Base-by-base conservation (phyloP, 1,140 invertebrate species). In the Cryptotermes secundus region DNA sequence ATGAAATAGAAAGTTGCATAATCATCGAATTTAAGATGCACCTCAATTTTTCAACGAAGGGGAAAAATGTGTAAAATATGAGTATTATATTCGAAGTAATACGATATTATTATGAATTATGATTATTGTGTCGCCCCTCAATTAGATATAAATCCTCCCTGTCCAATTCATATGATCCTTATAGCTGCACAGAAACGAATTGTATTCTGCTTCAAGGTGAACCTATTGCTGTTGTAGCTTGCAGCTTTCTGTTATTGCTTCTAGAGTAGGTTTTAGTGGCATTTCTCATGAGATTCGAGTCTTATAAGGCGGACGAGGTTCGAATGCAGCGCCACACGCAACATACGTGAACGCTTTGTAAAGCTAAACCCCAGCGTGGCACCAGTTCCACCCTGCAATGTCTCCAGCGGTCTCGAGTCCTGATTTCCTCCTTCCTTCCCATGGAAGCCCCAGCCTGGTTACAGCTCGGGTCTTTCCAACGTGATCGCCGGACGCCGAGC, bases 281-380 rank as follows among this genome's bases (percentile, higher is more conserved):
- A 72, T n/a, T 59, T 72, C 59, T 72, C 59, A 31, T 72, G 59
- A 72, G 59, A 72, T 72, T 72, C 31, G 59, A 72, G 59, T 72
- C 59, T 3, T 72, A 72, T 72, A 72, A 72, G 59, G 59, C 59
- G 59, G 59, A 16, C 26, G 59, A 72, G 59, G 14, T 72, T 72
- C 59, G 59, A 72, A 4, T 31, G 53, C 59, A 3, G 19, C n/a
- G 0, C 9, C 14, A n/a, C 31, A 31, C 59, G 59, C 31, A n/a
- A 2, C 9, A 16, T 7, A 72, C 59, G 59, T 72, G 59, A 26
- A 72, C 59, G 31, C 59, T 72, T 72, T 72, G 59, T 31, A 72
- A 72, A n/a, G 59, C 26, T 3, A 0, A 31, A n/a, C 1, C n/a
- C 26, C 59, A 10, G 59, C 59, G 7, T 14, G 1, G 59, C 59